Base-by-base conservation (phyloP, 2,797 vertebrate species). In the Spea hammondii region DNA sequence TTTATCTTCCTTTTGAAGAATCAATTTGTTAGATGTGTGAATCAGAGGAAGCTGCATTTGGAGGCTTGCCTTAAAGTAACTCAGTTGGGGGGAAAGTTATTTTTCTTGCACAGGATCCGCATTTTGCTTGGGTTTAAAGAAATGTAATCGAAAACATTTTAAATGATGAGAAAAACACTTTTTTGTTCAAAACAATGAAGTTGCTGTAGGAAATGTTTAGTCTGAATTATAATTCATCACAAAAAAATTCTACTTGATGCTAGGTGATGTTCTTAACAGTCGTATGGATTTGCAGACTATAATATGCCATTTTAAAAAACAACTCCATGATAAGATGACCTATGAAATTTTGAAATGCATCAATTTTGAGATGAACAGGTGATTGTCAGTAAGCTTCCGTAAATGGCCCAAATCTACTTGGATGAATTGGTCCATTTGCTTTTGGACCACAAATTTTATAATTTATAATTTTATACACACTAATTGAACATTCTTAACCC, bases 1-100 rank as follows among this genome's bases (percentile, higher is more conserved):
- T 79, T 81, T 81, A 76, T 76, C 74, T 77, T 77, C 45, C 49
- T 71, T 81, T 81, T 72, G 70, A 77, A 76, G 66, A 75, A 70
- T 50, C 32, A 65, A 73, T 77, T 73, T 81, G 79, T 73, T 77
- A 69, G 79, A 81, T 81, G 79, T 81, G 44, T 64, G 64, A 45
- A 77, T 73, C 79, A 67, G 70, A 68, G 65, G 13, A 70, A 70
- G 32, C 66, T 44, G n/a, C 32, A 72, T 81, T 72, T 68, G 64
- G 70, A 81, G 73, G 72, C 50, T 14, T 80, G 59, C 67, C 66
- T 80, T 65, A 74, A 74, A 79, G 57, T 70, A 12, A 32, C 78
- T 65, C 72, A 57, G 78, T 57, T 70, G 78, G 78, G 69, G 67
- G 78, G 44, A 13, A 64, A 70, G 72, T 66, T 70, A 80, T 80